Evolutionary conservation across 1,140 invertebrate species (phyloP).

Genomic region (Acyrthosiphon pisum): DNA sequence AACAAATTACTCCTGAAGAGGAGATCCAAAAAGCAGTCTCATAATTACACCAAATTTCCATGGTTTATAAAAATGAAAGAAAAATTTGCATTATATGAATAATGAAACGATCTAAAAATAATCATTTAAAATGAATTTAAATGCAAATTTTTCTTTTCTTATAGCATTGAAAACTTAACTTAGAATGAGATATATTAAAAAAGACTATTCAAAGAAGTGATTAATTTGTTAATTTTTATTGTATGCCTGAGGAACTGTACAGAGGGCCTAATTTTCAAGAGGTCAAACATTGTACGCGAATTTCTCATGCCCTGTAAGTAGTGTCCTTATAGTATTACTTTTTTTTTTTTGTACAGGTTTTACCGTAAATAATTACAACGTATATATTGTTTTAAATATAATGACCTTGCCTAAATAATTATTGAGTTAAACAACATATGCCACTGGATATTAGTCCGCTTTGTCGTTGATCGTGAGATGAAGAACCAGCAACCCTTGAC

Average conservation of each 20-base stretch:
- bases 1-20: conserved; percentile 50
- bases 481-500: conserved; percentile 59
- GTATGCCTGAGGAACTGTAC: conserved; percentile 35
- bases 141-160: conserved; percentile 50
- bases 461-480: conserved; percentile 54
- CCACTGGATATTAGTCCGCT: conserved; percentile 58
- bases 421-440: conserved; percentile 61
- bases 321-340: conserved; percentile 5
- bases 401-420: conserved; percentile 27
- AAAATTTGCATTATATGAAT: conserved; percentile 27
- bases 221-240: conserved; percentile 25
- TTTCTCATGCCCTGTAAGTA: conserved; percentile 15
- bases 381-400: conserved; percentile 16
- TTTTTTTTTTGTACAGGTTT: conserved; percentile 22
- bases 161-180: conserved; percentile 51
- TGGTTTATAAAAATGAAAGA: conserved; percentile 55
- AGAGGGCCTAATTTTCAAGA: background rate
- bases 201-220: conserved; percentile 39
- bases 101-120: conserved; percentile 20
- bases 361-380: conserved; percentile 31
- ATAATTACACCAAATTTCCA: conserved; percentile 55
- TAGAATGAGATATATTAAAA: conserved; percentile 41
- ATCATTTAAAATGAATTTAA: conserved; percentile 29
- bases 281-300: background rate
- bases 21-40: conserved; percentile 57